Percentiles rank a stretch among this genome's conserved stretches.
phyloP scores from a whole-genome alignment of 2,113 vertebrate species.

The Lophius piscatorius region DNA sequence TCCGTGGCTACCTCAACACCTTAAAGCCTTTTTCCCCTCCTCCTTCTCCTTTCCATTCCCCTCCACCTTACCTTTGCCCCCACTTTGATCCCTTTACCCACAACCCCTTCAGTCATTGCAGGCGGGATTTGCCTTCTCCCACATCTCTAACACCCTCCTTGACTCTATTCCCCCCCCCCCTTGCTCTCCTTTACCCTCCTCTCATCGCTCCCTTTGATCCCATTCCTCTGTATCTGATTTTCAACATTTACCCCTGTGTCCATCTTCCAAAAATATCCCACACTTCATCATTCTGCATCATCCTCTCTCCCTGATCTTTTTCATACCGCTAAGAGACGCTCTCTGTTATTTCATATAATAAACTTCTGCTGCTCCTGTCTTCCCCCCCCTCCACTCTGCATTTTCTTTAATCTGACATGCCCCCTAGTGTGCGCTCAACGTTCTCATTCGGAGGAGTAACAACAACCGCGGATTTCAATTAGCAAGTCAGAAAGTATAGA shows the following conservation, averaged over 20 bases:
- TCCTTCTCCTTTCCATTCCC: background rate
- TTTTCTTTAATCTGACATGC: constrained; percentile 46
- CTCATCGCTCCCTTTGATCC: too few relatives aligned
- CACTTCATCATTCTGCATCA: too few relatives aligned
- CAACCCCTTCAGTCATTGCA: background rate
- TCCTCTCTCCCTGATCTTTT: background rate
- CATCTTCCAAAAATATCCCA: background rate
- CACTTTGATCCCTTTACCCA: background rate
- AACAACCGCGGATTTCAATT: too few relatives aligned
- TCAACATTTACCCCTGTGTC: constrained; percentile 1
- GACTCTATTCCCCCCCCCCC: background rate
- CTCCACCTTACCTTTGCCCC: background rate
- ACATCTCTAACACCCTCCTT: background rate
- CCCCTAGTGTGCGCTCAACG: constrained; percentile 53
- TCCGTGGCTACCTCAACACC: too few relatives aligned
- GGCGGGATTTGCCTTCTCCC: background rate
- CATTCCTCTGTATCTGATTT: too few relatives aligned
- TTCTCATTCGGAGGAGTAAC: constrained; percentile 24
- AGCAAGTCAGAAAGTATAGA: too few relatives aligned
- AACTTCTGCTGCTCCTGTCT: background rate
- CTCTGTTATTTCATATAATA: background rate
- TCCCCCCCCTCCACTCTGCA: background rate
- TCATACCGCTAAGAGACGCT: background rate
- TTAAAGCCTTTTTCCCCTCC: background rate
- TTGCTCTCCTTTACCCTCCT: too few relatives aligned